phyloP scores from a whole-genome alignment of 2,888 invertebrate species.

The Drosophila neonasuta region DNA sequence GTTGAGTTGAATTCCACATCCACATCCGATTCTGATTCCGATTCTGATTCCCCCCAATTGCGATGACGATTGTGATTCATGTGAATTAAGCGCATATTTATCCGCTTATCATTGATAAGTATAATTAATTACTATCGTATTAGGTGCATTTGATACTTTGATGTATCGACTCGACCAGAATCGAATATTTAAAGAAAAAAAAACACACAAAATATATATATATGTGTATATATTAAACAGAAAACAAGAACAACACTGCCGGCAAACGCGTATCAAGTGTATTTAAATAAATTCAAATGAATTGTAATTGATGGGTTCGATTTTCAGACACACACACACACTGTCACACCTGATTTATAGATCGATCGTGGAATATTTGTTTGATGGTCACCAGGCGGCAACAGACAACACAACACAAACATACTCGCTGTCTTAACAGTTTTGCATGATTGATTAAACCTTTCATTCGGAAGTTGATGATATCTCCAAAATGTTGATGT shows the following conservation, averaged over 20 bases:
- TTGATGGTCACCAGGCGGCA: slow-evolving; percentile 29
- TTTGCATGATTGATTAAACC: slow-evolving; percentile 37
- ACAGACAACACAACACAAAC: slow-evolving; percentile 19
- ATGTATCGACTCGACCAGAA: slow-evolving; percentile 44
- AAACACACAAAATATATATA: not conserved
- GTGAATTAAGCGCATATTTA: slow-evolving; percentile 53
- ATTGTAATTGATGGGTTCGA: slow-evolving; percentile 68
- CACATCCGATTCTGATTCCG: slow-evolving; percentile 35
- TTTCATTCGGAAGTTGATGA: not conserved
- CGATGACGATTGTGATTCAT: slow-evolving; percentile 65
- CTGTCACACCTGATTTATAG: slow-evolving; percentile 33
- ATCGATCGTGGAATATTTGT: slow-evolving; percentile 37
- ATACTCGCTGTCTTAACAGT: slow-evolving; percentile 50
- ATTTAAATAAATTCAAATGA: slow-evolving; percentile 76
- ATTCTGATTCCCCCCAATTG: slow-evolving; percentile 34
- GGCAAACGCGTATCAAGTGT: slow-evolving; percentile 58
- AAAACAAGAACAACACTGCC: slow-evolving; percentile 13
- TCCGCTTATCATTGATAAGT: slow-evolving; percentile 58
- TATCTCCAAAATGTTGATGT: slow-evolving; percentile 7
- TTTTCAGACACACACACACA: slow-evolving; percentile 15
- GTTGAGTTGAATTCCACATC: slow-evolving; percentile 9
- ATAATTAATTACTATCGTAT: slow-evolving; percentile 68
- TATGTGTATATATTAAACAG: slow-evolving; percentile 1
- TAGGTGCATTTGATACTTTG: slow-evolving; percentile 59
- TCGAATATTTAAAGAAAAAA: slow-evolving; percentile 10